Evolutionary conservation across 2,888 invertebrate species (phyloP), one percentile per base, ranked within the genome.

Genomic region (Perizoma affinitatum): DNA sequence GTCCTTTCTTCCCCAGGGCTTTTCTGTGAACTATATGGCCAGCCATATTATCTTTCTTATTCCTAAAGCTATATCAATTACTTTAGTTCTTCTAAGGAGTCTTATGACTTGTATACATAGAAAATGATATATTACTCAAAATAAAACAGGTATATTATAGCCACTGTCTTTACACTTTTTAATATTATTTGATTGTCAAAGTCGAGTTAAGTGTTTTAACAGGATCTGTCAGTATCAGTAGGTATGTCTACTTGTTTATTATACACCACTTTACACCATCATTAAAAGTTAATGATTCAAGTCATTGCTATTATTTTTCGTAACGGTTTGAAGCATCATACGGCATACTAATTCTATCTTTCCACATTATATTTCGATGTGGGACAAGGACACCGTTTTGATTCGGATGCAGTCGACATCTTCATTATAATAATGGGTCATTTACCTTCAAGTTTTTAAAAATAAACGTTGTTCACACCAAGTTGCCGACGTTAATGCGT

Each of bases 361-460:
- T 67, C 66, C 50, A 64, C 79, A 73, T 73, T 72, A 79, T 75
- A 79, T 62, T 54, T 45, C 35, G 61, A 70, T 67, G 38, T 73
- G 46, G 76, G 61, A 72, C 82, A 77, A 80, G 82, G 82, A 66
- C 66, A 64, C 38, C 41, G 73, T 77, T 80, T 75, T 73, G 61
- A 72, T 69, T 73, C 56, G 57, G 40, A 44, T 38, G 49, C 38
- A 40, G 47, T 53, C 40, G 42, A 47, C 56, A 48, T 58, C 54
- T 58, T 62, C 22, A 56, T 55, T 57, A 22, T 54, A 50, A 58
- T 59, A 51, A 58, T 63, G 45, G 55, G 58, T 53, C 38, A 42
- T 59, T 65, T 48, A 63, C 58, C 66, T 65, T 60, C 49, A n/a
- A 35, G 34, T 5, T 40, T 38, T n/a, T 41, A 44, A 48, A 58